Percentiles rank a stretch among this genome's conserved stretches.
Evolutionary conservation across 1,140 invertebrate genomes (phyloP).

Genomic region (Oryctes rhinoceros): DNA sequence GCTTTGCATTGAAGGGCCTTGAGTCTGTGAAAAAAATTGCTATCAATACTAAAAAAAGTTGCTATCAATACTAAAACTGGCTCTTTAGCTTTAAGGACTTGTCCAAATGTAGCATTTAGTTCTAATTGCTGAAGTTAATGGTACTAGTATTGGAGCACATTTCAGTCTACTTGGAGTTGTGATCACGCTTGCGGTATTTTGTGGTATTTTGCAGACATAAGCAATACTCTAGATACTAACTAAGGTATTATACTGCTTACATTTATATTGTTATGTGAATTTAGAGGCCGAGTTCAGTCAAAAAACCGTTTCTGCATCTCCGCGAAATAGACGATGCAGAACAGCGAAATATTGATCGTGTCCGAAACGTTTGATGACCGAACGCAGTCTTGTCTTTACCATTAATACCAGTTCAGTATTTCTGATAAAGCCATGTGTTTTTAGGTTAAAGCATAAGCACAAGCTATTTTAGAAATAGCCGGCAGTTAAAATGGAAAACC

Average conservation of each 20-base stretch:
- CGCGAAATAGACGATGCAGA: not conserved
- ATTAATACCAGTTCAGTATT: constrained; percentile 28
- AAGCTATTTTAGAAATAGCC: constrained; percentile 12
- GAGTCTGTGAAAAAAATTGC: too few species aligned
- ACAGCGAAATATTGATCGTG: not conserved
- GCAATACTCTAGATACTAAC: constrained; percentile 23
- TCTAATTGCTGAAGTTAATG: too few species aligned
- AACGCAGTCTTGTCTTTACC: constrained; percentile 22
- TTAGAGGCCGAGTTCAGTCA: constrained; percentile 35
- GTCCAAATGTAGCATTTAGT: too few species aligned
- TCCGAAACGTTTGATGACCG: constrained; percentile 27
- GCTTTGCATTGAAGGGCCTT: too few species aligned
- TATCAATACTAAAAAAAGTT: too few species aligned
- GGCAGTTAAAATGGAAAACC: constrained; percentile 15
- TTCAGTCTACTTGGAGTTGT: too few species aligned
- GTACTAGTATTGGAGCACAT: too few species aligned
- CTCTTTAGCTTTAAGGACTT: too few species aligned
- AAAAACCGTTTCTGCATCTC: constrained; percentile 4
- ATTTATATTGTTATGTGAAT: constrained; percentile 27
- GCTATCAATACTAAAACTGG: too few species aligned
- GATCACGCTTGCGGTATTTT: not conserved
- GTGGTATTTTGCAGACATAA: not conserved
- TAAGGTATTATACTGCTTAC: constrained; percentile 14
- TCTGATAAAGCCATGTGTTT: constrained; percentile 34
- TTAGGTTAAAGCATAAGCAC: constrained; percentile 29